These are phyloP conservation scores for Hirtodrosophila trivittata DNA, from an alignment of 2,888 invertebrate genomes.

Conservation along the genomic window DNA sequence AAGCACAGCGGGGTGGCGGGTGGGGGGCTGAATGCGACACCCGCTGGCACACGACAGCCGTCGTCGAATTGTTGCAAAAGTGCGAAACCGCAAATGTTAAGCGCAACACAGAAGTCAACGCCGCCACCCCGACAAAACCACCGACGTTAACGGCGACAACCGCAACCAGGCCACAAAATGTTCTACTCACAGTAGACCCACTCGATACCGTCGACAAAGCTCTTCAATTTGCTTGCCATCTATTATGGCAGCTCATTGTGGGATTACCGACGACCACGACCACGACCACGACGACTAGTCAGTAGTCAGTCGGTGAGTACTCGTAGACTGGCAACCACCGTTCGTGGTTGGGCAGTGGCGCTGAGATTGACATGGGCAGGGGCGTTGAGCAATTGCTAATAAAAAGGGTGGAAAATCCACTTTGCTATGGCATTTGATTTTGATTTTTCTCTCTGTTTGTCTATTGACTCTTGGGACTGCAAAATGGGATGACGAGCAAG, in stretches of 20 bases:
- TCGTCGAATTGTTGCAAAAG: slow-evolving; percentile 78
- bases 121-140: slow-evolving; percentile 45
- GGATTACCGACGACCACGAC: slow-evolving; percentile 65
- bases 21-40: slow-evolving; percentile 18
- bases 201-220: slow-evolving; percentile 66
- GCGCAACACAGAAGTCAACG: slow-evolving; percentile 81
- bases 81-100: slow-evolving; percentile 83
- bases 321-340: slow-evolving; percentile 38
- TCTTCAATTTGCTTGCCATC: slow-evolving; percentile 81
- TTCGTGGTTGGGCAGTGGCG: slow-evolving; percentile 16
- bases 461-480: slow-evolving; percentile 49
- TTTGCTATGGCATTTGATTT: slow-evolving; percentile 82
- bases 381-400: slow-evolving; percentile 71
- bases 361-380: slow-evolving; percentile 25
- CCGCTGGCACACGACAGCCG: slow-evolving; percentile 53
- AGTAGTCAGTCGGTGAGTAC: not conserved
- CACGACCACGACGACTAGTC: slow-evolving; percentile 17
- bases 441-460: slow-evolving; percentile 66
- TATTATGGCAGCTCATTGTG: slow-evolving; percentile 82
- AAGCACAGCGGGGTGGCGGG: not conserved
- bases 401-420: slow-evolving; percentile 82
- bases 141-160: slow-evolving; percentile 50
- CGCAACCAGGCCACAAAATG: slow-evolving; percentile 63
- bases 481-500: slow-evolving; percentile 18
- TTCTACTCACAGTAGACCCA: slow-evolving; percentile 27